Base-by-base conservation (phyloP, 2,888 invertebrate genomes). In the Cybosia mesomella region DNA sequence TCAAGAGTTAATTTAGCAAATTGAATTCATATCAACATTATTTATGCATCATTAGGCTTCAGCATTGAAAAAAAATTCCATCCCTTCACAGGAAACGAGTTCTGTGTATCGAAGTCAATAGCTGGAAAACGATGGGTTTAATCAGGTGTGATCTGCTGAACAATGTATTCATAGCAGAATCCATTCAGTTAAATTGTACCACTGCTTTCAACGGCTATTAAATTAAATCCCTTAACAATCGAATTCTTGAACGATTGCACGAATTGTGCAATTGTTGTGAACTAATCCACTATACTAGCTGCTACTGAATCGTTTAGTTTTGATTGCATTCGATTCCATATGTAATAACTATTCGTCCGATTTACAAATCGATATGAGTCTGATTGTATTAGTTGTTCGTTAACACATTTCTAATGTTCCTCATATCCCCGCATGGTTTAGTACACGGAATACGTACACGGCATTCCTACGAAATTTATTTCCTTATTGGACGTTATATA, bases 241-340 rank as follows among this genome's bases (percentile, higher is more conserved):
- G 57, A 24, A 24, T 49, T 49, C 49, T 18, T 2, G n/a, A 18
- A 49, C n/a, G n/a, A n/a, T 49, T n/a, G 49, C 49, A 49, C 49
- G 49, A n/a, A 49, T 49, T 49, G 49, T 49, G n/a, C 49, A 49
- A n/a, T 49, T 49, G 49, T 49, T 49, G 49, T 18, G 49, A n/a
- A n/a, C 1, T 49, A 49, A 49, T 49, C 49, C 49, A 49, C n/a
- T 49, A n/a, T 18, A n/a, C 49, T n/a, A 49, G n/a, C 49, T 49
- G 49, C 49, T 18, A 49, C 18, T 8, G n/a, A 49, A 49, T n/a
- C n/a, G 49, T 7, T n/a, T 49, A n/a, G 49, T 49, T 49, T 49
- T 49, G 49, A 49, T 49, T 43, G 15, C 18, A 43, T 43, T 49
- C n/a, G n/a, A 49, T 49, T 18, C 18, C n/a, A 9, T 49, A 0